These are phyloP conservation scores for Platichthys stellatus DNA, from an alignment of 2,113 vertebrate genomes.

Conservation along the genomic window DNA sequence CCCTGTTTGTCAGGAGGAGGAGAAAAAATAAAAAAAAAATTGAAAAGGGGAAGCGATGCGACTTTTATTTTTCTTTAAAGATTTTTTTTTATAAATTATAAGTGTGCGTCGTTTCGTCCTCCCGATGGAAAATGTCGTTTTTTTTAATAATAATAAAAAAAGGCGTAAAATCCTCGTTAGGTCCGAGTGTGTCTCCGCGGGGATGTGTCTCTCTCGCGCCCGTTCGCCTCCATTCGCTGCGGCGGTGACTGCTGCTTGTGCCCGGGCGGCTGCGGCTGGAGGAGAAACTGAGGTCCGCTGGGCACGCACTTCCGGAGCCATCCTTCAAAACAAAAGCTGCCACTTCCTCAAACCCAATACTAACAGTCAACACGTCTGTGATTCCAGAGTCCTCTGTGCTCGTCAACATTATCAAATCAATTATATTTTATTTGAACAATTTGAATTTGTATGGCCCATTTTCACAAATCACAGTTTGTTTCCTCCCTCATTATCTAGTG, in stretches of 20 bases:
- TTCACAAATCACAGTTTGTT: too few species aligned
- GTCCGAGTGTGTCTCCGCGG: conserved; percentile 8
- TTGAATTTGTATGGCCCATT: too few species aligned
- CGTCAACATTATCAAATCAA: too few species aligned
- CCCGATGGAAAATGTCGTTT: background rate
- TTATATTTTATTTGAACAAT: too few species aligned
- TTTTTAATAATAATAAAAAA: too few species aligned
- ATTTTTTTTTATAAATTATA: background rate
- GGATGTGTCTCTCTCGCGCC: conserved; percentile 19
- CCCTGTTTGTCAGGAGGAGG: conserved; percentile 60
- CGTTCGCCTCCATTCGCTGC: conserved; percentile 67
- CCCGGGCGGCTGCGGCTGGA: background rate
- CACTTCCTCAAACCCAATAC: background rate
- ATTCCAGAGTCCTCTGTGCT: too few species aligned
- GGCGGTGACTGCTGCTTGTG: conserved; percentile 22
- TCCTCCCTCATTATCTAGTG: too few species aligned
- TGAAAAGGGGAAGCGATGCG: conserved; percentile 26
- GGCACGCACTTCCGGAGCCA: conserved; percentile 20
- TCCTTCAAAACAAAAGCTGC: conserved; percentile 52
- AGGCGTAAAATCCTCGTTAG: conserved; percentile 5
- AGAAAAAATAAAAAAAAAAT: background rate
- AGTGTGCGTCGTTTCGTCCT: background rate
- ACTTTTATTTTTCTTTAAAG: background rate
- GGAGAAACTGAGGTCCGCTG: background rate
- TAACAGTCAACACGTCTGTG: background rate